phyloP scores from a whole-genome alignment of 2,797 vertebrate species.

The Leptoclinus maculatus region DNA sequence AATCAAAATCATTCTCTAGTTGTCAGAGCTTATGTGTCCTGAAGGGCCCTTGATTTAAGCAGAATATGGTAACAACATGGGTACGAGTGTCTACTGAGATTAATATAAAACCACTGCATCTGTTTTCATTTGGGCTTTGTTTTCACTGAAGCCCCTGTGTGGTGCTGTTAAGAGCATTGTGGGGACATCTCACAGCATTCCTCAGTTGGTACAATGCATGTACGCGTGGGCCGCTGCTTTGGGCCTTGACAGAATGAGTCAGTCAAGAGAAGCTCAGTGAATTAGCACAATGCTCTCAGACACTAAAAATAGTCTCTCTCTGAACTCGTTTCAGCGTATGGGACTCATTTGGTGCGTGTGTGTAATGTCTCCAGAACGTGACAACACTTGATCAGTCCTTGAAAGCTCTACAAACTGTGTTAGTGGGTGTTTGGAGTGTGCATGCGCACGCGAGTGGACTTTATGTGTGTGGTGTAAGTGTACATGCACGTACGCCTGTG shows the following conservation, averaged over 20 bases:
- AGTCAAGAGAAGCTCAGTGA: slow-evolving; percentile 37
- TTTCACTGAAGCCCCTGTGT: slow-evolving; percentile 61
- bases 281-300: slow-evolving; percentile 52
- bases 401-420: neutral
- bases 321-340: slow-evolving; percentile 61
- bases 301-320: slow-evolving; percentile 73
- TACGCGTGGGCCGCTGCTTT: slow-evolving; percentile 29
- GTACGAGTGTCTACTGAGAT: slow-evolving; percentile 43
- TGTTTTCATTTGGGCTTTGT: slow-evolving; percentile 76
- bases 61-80: slow-evolving; percentile 43
- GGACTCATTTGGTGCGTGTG: slow-evolving; percentile 69
- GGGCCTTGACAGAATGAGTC: slow-evolving; percentile 40
- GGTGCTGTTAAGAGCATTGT: slow-evolving; percentile 59
- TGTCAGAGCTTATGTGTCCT: slow-evolving; percentile 36
- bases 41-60: slow-evolving; percentile 35
- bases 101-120: slow-evolving; percentile 51
- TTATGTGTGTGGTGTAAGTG: neutral
- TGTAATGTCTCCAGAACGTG: slow-evolving; percentile 52
- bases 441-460: neutral
- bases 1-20: slow-evolving; percentile 14
- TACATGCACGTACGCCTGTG: neutral
- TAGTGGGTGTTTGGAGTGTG: neutral
- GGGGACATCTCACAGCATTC: slow-evolving; percentile 52
- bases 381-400: slow-evolving; percentile 67
- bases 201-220: slow-evolving; percentile 37